Base-by-base conservation (phyloP, 2,797 vertebrate species). In the Peromyscus nudipes region DNA sequence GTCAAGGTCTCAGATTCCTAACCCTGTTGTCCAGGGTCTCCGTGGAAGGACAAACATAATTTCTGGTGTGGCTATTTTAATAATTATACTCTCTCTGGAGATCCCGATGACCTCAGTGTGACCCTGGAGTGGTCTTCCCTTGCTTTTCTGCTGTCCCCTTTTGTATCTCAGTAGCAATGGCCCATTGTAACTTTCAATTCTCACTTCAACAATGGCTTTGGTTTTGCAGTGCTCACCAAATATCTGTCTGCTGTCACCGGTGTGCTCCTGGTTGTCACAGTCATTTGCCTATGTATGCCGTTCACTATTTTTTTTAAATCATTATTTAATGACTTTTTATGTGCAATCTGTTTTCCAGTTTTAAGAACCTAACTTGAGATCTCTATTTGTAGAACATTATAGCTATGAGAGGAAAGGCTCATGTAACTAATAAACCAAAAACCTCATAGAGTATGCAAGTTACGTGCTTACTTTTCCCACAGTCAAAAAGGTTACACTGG, bases 1-100 rank as follows among this genome's bases (percentile, higher is more conserved):
- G 92, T 94, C 79, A 77, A 92, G 23, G 69, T 79, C 86, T 94
- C 90, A 96, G 79, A 97, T 94, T 96, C 81, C 84, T 93, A 67
- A 89, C 82, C 25, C 75, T 84, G 65, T 90, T 95, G 89, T 96
- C 89, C 64, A 55, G 81, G 80, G 80, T 77, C 95, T 64, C 1
- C 37, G 86, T 89, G 37, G 89, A 89, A 85, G 40, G 37, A 34
- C 91, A 95, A 89, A 31, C 71, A 71, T 92, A 60, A 31, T 85
- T 94, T 92, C 89, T 97, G 52, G 43, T 65, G 65, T 60, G 67
- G 37, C 83, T 92, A 62, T 91, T 97, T 93, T 86, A 95, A 71
- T 55, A 81, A 94, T 89, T 52, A 37, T 16, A 4, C 71, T 85
- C 84, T 97, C 81, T 96, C n/a, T 52, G 90, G 81, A 84, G 31